Conservation (phyloP, 2,113 vertebrate species). For the Neomonachus schauinslandi region DNA sequence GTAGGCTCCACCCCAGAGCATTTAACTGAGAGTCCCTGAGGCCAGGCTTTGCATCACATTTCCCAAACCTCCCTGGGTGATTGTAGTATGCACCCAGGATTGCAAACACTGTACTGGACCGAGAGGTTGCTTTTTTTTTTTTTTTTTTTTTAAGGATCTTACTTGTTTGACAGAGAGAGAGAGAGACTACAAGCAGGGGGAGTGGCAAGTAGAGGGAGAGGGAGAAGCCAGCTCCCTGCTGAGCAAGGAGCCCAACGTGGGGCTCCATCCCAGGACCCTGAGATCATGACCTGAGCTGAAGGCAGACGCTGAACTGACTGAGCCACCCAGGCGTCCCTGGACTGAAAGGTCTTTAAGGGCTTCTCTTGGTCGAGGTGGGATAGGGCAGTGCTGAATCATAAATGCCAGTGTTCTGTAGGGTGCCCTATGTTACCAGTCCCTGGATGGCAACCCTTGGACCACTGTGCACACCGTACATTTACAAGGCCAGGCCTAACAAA, state of each 20-base stretch:
- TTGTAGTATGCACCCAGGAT: not conserved
- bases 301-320: no score
- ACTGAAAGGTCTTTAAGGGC: not conserved
- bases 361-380: not conserved
- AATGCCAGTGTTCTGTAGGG: no score
- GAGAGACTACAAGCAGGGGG: no score
- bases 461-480: rapidly evolving
- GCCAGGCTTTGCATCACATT: not conserved
- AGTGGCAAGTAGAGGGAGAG: no score
- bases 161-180: no score
- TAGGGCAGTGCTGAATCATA: not conserved
- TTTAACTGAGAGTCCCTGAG: not conserved
- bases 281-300: no score
- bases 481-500: not conserved
- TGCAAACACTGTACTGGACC: not conserved
- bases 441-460: not conserved
- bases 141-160: no score
- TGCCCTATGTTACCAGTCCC: not conserved
- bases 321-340: not conserved
- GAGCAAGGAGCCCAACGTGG: no score
- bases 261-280: no score
- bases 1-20: not conserved
- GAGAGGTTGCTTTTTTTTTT: no score
- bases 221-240: no score
- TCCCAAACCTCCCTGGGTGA: not conserved